Percentiles rank a stretch among this genome's conserved stretches.
Evolutionary conservation across 2,888 invertebrate species (phyloP).

Genomic region (Clanis bilineata): DNA sequence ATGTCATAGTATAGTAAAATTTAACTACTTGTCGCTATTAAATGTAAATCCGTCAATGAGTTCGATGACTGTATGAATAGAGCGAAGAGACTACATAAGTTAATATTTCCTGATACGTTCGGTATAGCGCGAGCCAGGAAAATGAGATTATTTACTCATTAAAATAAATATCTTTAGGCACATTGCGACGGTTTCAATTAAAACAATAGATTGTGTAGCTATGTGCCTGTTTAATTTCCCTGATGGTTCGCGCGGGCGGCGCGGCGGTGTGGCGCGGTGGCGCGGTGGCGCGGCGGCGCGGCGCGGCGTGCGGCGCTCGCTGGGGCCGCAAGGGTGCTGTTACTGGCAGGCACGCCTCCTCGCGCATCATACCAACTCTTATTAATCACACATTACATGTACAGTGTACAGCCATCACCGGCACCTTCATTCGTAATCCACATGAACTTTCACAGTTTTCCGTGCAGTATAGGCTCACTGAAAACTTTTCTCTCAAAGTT

Average conservation of each 20-base stretch:
- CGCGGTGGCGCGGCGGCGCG: conserved; percentile 52
- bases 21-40: background rate
- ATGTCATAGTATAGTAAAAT: background rate
- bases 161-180: conserved; percentile 36
- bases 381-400: conserved; percentile 23
- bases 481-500: conserved; percentile 54
- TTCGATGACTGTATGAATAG: background rate
- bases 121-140: conserved; percentile 22
- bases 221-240: conserved; percentile 60
- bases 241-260: conserved; percentile 49
- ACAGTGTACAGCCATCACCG: conserved; percentile 14
- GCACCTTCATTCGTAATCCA: background rate
- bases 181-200: conserved; percentile 46
- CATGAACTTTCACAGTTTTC: background rate
- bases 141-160: conserved; percentile 42
- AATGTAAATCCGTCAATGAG: background rate
- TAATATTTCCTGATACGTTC: conserved; percentile 17
- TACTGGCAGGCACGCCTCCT: conserved; percentile 63
- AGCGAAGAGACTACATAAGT: background rate
- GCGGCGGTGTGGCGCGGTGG: too few species aligned
- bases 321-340: conserved; percentile 73
- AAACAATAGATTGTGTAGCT: conserved; percentile 49
- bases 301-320: conserved; percentile 34
- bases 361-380: conserved; percentile 22
- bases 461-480: conserved; percentile 26